Base-by-base conservation (phyloP, 2,888 invertebrate species). In the Pinctada fucata region DNA sequence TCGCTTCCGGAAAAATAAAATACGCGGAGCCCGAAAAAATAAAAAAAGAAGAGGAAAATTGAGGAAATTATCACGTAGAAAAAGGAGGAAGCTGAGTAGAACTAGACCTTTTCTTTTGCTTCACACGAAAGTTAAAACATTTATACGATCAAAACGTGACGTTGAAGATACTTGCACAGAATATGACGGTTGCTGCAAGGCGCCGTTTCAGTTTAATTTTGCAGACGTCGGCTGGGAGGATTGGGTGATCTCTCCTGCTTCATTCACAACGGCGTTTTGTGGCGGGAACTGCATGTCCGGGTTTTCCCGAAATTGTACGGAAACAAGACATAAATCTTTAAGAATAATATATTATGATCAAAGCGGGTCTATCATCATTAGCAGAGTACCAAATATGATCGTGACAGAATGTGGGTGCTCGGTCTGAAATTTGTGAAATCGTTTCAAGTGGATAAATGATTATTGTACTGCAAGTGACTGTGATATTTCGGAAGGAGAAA, bases 31-130 rank as follows among this genome's bases (percentile, higher is more conserved):
- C 10, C 71, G 58, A 31, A 50, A 65, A 48, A 58, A 63, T n/a
- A 52, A 49, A 4, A 10, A 16, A 10, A 52, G 67, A 58, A 58
- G 51, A 10, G n/a, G 47, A 45, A 71, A 48, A 52, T 3, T 66
- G 10, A 3, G 5, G 0, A 50, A 72, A n/a, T 1, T 3, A 31
- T 51, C 50, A 4, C 48, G n/a, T 13, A 65, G 71, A 52, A 72
- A 10, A n/a, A 50, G 50, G 16, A 16, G 49, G 51, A 64, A 74
- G 3, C n/a, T 74, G 0, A 74, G 72, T n/a, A 66, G 69, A 58
- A 78, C 80, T 31, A 65, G 80, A 16, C 80, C 80, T 3, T 80
- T 80, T 51, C 47, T 80, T 47, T 52, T 80, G 8, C 48, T 77
- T 16, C 75, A 80, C 68, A 80, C 80, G 45, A 75, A 71, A 71